A percentile compares a stretch with the other conserved stretches of the same genome.
phyloP scores from a whole-genome alignment of 2,113 vertebrate species.

The Cheirogaleus medius region DNA sequence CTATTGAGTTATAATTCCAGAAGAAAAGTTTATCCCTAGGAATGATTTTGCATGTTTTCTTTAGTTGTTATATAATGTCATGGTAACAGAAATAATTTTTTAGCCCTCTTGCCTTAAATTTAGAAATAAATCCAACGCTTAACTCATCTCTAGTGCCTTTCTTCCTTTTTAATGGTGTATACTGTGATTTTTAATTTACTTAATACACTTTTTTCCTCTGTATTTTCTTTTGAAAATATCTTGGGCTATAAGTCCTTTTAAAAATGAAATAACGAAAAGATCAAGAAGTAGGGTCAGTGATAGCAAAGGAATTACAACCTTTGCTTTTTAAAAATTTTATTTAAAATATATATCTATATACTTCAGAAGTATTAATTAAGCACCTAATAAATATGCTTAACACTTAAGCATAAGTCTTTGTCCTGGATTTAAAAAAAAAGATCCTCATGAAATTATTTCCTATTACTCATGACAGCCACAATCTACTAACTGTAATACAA shows the following conservation, averaged over 20 bases:
- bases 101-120: neutral
- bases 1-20: constrained; percentile 1
- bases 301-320: neutral
- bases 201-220: neutral
- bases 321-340: constrained; percentile 47
- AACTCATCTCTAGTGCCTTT: neutral
- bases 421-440: neutral
- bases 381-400: neutral
- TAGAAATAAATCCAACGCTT: constrained; percentile 15
- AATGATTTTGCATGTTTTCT: constrained; percentile 12
- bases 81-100: neutral
- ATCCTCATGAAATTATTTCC: neutral
- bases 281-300: neutral
- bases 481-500: neutral
- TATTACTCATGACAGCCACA: neutral
- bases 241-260: neutral
- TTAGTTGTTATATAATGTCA: constrained; percentile 31
- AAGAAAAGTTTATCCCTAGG: neutral
- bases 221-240: constrained; percentile 34
- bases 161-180: neutral
- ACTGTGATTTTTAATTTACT: neutral
- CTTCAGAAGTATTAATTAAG: neutral
- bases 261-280: constrained; percentile 24
- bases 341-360: neutral
- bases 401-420: neutral